Evolutionary conservation across 2,797 vertebrate species (phyloP).

Genomic region (Diplodus sargus): DNA sequence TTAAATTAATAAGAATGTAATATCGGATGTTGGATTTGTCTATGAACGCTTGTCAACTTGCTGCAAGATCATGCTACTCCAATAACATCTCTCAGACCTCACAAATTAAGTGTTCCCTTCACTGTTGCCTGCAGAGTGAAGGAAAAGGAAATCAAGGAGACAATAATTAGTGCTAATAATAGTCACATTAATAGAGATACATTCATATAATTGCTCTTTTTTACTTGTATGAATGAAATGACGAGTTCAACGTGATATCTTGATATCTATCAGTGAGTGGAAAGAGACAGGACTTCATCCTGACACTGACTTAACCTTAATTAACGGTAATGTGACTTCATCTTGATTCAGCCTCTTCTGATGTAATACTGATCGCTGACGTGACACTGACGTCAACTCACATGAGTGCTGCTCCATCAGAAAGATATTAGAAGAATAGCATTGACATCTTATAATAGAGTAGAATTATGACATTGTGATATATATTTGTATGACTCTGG

Average conservation of each 20-base stretch:
- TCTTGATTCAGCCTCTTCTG: slow-evolving; percentile 20
- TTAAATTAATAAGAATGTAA: slow-evolving; percentile 55
- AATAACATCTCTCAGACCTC: background rate
- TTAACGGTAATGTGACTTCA: slow-evolving; percentile 18
- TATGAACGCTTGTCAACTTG: background rate
- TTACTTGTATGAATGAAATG: slow-evolving; percentile 17
- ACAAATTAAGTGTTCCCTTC: background rate
- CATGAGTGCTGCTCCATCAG: background rate
- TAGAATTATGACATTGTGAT: no score
- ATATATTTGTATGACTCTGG: no score
- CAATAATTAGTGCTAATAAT: slow-evolving; percentile 18
- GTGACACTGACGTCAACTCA: background rate
- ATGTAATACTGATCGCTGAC: background rate
- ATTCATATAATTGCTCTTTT: slow-evolving; percentile 25
- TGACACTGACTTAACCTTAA: slow-evolving; percentile 16
- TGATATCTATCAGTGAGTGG: slow-evolving; percentile 23
- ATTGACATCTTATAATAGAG: background rate
- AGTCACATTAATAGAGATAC: slow-evolving; percentile 2
- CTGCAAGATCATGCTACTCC: background rate
- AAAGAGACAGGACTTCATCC: slow-evolving; percentile 25
- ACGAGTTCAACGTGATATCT: slow-evolving; percentile 7
- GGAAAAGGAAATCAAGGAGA: background rate
- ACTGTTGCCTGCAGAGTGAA: background rate
- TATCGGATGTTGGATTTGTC: background rate
- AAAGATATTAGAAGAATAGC: background rate